Evolutionary conservation across 2,888 invertebrate species (phyloP).

Genomic region (Electrophaes corylata): DNA sequence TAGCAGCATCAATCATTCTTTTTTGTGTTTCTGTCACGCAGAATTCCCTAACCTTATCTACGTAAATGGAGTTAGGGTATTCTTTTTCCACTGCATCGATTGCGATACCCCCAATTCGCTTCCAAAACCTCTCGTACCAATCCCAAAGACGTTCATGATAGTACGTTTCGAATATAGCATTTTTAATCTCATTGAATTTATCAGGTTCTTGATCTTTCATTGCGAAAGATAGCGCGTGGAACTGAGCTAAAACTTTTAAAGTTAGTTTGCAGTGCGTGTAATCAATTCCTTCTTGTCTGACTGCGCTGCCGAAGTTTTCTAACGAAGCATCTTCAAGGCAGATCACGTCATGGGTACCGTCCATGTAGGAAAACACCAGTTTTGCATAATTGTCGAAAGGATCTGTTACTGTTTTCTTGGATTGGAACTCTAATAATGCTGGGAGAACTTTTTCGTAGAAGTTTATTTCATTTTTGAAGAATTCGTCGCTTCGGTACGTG

Average conservation of each 20-base stretch:
- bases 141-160: constrained; percentile 78
- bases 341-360: constrained; percentile 83
- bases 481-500: constrained; percentile 86
- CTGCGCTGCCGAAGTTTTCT: constrained; percentile 69
- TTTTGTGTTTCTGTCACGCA: constrained; percentile 79
- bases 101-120: constrained; percentile 77
- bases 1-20: constrained; percentile 72
- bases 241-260: constrained; percentile 82
- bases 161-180: constrained; percentile 81
- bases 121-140: constrained; percentile 85
- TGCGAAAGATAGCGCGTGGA: constrained; percentile 85
- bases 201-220: constrained; percentile 82
- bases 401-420: constrained; percentile 61
- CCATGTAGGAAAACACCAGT: constrained; percentile 71
- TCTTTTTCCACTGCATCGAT: constrained; percentile 87
- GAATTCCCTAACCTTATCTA: constrained; percentile 81
- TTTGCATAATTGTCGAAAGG: constrained; percentile 81
- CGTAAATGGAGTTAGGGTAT: constrained; percentile 84
- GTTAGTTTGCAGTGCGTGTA: constrained; percentile 76
- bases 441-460: constrained; percentile 85
- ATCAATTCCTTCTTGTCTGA: constrained; percentile 79
- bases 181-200: constrained; percentile 70
- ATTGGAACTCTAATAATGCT: constrained; percentile 71
- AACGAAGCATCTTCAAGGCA: constrained; percentile 82
- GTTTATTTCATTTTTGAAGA: constrained; percentile 88